phyloP scores from a whole-genome alignment of 2,797 vertebrate genomes.

The Xenops minutus region DNA sequence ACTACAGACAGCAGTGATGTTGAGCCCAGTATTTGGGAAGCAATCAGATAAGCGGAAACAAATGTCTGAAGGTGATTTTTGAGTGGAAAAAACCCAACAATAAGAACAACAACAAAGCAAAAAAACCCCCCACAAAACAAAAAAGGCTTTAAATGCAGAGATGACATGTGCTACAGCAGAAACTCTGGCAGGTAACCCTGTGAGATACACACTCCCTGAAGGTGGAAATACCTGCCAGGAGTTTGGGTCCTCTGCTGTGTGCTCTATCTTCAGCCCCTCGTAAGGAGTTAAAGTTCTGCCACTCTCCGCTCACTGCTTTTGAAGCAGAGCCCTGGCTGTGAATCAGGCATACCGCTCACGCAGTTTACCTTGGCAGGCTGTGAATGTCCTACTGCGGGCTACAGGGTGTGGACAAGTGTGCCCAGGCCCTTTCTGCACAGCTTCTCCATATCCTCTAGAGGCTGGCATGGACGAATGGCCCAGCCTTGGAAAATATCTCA shows the following conservation, averaged over 20 bases:
- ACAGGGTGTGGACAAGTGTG: neutral
- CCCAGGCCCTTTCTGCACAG: conserved; percentile 12
- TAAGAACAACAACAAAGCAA: neutral
- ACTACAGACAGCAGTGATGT: neutral
- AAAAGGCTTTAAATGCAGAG: neutral
- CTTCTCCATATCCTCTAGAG: neutral
- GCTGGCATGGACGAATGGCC: neutral
- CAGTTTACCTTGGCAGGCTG: conserved; percentile 51
- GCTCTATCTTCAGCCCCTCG: neutral
- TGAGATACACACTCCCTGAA: neutral
- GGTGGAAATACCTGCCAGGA: neutral
- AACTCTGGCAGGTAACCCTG: neutral
- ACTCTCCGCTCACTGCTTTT: neutral
- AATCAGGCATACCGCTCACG: neutral
- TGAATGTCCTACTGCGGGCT: neutral
- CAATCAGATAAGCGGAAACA: neutral
- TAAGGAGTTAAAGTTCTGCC: neutral
- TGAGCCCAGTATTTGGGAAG: neutral
- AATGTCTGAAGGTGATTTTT: neutral
- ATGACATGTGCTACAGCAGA: neutral
- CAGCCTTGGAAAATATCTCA: conserved; percentile 48
- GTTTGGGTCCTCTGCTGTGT: accelerated
- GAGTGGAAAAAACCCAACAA: no score
- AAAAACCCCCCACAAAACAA: neutral
- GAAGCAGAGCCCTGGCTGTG: neutral